These are phyloP conservation scores for Eurystomus gularis DNA, from an alignment of 2,113 vertebrate genomes.

Conservation along the genomic window DNA sequence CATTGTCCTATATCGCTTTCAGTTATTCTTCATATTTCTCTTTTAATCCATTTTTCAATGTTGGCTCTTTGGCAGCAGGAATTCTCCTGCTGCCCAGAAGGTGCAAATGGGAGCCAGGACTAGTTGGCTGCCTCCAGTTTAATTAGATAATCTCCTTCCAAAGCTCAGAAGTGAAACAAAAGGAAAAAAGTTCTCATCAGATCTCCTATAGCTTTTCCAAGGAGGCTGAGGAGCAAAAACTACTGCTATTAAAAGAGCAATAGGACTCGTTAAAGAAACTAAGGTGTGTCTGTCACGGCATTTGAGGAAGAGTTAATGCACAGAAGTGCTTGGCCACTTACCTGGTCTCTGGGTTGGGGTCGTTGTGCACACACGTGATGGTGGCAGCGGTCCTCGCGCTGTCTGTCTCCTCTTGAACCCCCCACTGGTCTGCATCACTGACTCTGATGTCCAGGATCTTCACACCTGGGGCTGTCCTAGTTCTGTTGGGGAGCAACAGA, in stretches of 20 bases:
- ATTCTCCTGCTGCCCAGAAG: background rate
- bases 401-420: constrained; percentile 90
- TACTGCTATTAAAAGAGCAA: background rate
- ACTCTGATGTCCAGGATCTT: constrained; percentile 84
- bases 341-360: constrained; percentile 77
- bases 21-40: background rate
- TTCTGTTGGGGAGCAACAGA: constrained; percentile 70
- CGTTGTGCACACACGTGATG: constrained; percentile 83
- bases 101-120: background rate
- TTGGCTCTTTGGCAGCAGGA: background rate
- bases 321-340: constrained; percentile 1
- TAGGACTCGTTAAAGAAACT: rapidly evolving
- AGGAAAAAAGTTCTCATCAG: background rate
- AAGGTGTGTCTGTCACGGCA: background rate
- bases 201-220: background rate
- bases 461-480: constrained; percentile 87
- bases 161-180: background rate
- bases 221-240: background rate
- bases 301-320: rapidly evolving
- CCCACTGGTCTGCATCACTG: constrained; percentile 86
- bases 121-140: background rate
- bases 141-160: background rate
- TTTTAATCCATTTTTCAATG: background rate
- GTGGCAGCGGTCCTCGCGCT: constrained; percentile 70
- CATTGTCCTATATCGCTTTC: background rate